Conservation (phyloP, 2,113 vertebrate genomes). For the Stercorarius parasiticus region DNA sequence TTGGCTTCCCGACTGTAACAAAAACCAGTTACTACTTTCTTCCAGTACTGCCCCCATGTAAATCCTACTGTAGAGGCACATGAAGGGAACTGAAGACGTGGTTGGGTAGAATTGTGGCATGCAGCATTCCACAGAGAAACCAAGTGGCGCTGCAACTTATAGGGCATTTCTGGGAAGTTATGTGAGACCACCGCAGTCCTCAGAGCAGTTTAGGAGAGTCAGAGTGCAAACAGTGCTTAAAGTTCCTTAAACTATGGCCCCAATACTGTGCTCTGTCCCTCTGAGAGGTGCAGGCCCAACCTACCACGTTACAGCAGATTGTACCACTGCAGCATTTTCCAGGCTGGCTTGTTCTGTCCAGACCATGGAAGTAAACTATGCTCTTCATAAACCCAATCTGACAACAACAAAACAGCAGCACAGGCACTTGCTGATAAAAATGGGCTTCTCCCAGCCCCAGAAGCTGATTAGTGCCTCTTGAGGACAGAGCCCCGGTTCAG, state of each 20-base stretch:
- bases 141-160: neutral
- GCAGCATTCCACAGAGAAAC: neutral
- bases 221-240: neutral
- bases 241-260: neutral
- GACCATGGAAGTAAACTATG: neutral
- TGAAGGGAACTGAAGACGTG: neutral
- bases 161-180: neutral
- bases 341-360: neutral
- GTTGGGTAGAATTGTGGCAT: neutral
- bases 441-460: neutral
- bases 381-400: neutral
- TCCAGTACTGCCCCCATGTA: neutral
- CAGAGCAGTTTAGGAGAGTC: neutral
- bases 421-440: neutral
- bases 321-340: neutral
- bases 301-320: neutral
- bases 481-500: neutral
- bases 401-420: neutral
- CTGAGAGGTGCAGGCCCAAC: neutral
- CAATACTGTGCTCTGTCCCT: neutral
- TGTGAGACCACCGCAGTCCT: neutral
- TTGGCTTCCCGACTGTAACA: neutral
- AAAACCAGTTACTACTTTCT: neutral
- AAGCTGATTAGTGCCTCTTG: neutral
- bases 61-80: neutral